These are phyloP conservation scores for Aplidium turbinatum DNA, from an alignment of 23 tunicate genomes.

Conservation along the genomic window DNA sequence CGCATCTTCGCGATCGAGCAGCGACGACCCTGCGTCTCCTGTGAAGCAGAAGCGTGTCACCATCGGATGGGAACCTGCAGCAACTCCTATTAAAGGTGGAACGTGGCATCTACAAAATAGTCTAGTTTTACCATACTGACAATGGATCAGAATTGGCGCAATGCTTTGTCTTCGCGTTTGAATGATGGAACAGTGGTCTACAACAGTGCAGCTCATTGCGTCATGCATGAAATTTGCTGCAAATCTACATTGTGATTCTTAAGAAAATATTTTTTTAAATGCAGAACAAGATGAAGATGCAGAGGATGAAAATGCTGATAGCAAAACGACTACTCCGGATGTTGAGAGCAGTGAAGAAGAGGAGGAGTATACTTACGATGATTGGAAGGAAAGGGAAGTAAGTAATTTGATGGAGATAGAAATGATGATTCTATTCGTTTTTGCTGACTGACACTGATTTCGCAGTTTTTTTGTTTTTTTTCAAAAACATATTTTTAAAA, in stretches of 20 bases:
- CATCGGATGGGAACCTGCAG: conserved; percentile 57
- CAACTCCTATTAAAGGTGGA: conserved; percentile 50
- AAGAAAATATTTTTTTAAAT: no score
- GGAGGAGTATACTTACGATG: conserved; percentile 36
- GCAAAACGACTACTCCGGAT: neutral
- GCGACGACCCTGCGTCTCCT: neutral
- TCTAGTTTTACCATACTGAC: no score
- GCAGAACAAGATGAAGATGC: conserved; percentile 36
- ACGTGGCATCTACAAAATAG: no score
- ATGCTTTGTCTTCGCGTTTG: no score
- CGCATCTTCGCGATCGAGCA: conserved; percentile 10
- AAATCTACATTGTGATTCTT: neutral
- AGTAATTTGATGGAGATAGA: no score
- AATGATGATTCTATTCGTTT: neutral
- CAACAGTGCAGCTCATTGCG: no score
- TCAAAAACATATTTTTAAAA: no score
- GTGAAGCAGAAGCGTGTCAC: conserved; percentile 35
- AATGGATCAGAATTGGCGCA: no score
- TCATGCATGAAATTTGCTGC: neutral
- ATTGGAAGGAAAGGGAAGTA: conserved; percentile 60
- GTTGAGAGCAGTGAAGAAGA: conserved; percentile 24
- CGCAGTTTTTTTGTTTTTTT: no score
- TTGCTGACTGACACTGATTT: no score
- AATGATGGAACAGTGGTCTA: no score
- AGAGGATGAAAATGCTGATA: conserved; percentile 35